Percentiles rank a stretch among this genome's conserved stretches.
These are phyloP conservation scores for Chymomyza procnemis DNA, from an alignment of 2,888 invertebrate species.

Conservation along the genomic window DNA sequence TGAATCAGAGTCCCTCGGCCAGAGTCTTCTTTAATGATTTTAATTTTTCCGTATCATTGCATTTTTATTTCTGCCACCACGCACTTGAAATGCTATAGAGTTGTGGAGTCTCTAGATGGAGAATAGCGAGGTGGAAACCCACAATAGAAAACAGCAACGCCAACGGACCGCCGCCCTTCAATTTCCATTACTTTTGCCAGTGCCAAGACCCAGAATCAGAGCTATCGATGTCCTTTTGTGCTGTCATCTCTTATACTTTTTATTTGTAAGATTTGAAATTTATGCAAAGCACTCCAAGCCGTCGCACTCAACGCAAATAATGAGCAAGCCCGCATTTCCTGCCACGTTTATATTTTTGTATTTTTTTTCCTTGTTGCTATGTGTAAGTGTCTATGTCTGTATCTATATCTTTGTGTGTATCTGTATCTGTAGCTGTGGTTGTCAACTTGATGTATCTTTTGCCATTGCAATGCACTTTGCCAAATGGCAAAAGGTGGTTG, in stretches of 20 bases:
- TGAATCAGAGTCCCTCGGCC: background rate
- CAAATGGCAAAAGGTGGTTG: conserved; percentile 59
- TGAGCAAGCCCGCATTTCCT: conserved; percentile 73
- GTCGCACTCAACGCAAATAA: conserved; percentile 71
- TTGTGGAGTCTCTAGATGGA: conserved; percentile 36
- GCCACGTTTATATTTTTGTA: conserved; percentile 59
- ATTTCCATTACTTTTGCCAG: conserved; percentile 69
- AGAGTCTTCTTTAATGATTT: conserved; percentile 56
- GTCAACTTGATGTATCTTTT: conserved; percentile 66
- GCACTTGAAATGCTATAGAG: conserved; percentile 68
- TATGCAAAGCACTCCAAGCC: conserved; percentile 69
- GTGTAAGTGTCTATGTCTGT: conserved; percentile 12
- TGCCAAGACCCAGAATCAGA: conserved; percentile 25
- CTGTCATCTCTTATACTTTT: conserved; percentile 51
- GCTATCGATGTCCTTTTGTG: conserved; percentile 77
- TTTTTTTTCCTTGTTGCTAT: conserved; percentile 21
- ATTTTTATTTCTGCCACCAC: conserved; percentile 46
- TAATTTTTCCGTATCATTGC: conserved; percentile 74
- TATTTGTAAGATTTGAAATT: conserved; percentile 62
- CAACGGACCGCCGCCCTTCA: conserved; percentile 59
- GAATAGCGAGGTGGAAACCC: background rate
- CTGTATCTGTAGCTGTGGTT: background rate
- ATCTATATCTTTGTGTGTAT: conserved; percentile 33
- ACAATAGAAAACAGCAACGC: background rate
- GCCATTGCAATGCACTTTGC: conserved; percentile 59